These are phyloP conservation scores for Neolamprologus toae DNA, from an alignment of 2,113 vertebrate genomes.

Conservation along the genomic window DNA sequence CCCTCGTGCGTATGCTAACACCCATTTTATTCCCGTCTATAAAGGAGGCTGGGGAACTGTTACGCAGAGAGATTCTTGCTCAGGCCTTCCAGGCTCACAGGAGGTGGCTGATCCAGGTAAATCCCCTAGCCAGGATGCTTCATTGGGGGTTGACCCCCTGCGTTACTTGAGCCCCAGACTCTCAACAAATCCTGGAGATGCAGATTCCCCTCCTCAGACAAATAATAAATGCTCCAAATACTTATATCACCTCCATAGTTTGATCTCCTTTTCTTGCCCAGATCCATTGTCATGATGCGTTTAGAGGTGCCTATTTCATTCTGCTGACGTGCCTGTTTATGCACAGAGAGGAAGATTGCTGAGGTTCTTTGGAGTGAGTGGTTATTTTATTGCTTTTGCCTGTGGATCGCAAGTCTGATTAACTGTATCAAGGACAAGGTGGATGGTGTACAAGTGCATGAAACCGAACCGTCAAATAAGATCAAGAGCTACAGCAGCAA, in stretches of 20 bases:
- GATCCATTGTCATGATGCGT: not conserved
- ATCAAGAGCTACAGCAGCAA: not conserved
- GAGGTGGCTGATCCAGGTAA: slow-evolving; percentile 27
- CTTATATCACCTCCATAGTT: slow-evolving; percentile 7
- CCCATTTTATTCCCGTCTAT: slow-evolving; percentile 35
- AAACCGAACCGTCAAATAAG: not conserved
- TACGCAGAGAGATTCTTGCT: slow-evolving; percentile 17
- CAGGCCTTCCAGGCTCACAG: not conserved
- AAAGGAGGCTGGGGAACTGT: slow-evolving; percentile 3
- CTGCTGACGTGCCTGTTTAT: not conserved
- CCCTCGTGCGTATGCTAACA: not conserved
- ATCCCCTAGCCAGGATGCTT: slow-evolving; percentile 4
- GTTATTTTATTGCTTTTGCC: not conserved
- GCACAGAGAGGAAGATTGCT: not conserved
- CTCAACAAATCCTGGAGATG: slow-evolving; percentile 20
- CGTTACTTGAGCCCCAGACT: not conserved
- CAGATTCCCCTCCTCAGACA: slow-evolving; percentile 38
- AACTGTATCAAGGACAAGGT: not conserved
- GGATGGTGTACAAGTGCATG: not conserved
- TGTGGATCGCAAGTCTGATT: not conserved
- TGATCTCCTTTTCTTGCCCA: not conserved
- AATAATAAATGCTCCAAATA: slow-evolving; percentile 52
- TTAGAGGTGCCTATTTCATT: slow-evolving; percentile 6
- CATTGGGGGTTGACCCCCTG: not conserved
- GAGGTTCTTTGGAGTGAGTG: not conserved